Conservation (phyloP, 1,140 invertebrate genomes). For the Pseudomyrmex sp. region DNA sequence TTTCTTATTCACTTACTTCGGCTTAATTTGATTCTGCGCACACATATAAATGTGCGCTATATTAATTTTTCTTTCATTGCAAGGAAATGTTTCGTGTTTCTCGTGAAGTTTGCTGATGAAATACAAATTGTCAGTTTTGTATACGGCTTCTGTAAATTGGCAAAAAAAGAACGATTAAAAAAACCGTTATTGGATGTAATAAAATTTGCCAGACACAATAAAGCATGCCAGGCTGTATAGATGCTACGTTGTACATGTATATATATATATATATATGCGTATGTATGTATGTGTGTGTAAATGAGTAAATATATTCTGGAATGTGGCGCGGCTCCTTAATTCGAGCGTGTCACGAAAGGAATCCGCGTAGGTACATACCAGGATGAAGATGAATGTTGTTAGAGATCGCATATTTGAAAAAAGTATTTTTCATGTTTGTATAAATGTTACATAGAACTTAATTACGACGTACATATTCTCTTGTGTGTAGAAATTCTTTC, state of each 20-base stretch:
- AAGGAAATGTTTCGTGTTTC: neutral
- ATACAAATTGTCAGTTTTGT: neutral
- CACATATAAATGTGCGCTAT: no score
- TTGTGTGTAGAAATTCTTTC: no score
- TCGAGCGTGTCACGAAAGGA: slow-evolving; percentile 9
- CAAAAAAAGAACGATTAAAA: neutral
- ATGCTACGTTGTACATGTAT: neutral
- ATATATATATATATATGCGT: no score
- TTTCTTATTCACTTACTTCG: neutral
- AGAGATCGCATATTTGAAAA: neutral
- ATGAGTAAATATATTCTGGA: neutral
- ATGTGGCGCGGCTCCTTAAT: neutral
- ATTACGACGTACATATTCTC: neutral
- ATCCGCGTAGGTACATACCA: neutral
- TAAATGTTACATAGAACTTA: neutral
- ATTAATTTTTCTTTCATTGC: neutral
- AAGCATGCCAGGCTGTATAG: neutral
- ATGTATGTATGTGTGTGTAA: neutral
- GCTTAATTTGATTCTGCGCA: neutral
- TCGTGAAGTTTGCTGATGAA: neutral
- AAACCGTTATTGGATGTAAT: neutral
- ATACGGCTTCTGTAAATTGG: neutral
- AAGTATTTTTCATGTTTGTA: slow-evolving; percentile 11
- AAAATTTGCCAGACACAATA: slow-evolving; percentile 19
- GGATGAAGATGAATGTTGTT: slow-evolving; percentile 14